Percentiles rank a stretch among this genome's conserved stretches.
Evolutionary conservation across 2,888 invertebrate species (phyloP).

Genomic region (Ormia ochracea): DNA sequence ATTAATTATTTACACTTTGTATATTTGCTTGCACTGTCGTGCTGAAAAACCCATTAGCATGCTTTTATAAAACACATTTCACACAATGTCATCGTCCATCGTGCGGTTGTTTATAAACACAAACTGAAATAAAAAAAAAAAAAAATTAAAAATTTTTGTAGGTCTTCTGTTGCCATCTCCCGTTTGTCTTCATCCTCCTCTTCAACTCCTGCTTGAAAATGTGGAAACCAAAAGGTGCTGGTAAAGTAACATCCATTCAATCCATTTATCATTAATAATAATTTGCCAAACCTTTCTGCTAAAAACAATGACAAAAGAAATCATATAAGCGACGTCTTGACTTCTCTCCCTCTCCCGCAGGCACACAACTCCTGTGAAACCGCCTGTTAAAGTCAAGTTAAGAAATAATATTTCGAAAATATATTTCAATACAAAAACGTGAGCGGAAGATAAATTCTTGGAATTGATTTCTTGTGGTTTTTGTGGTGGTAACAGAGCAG

Average conservation of each 20-base stretch:
- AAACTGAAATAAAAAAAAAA: background rate
- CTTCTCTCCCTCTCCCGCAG: background rate
- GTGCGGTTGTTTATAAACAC: background rate
- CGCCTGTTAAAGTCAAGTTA: conserved; percentile 15
- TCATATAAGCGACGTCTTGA: conserved; percentile 37
- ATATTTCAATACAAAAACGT: conserved; percentile 6
- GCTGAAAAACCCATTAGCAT: background rate
- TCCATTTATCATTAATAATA: conserved; percentile 52
- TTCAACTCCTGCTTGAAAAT: background rate
- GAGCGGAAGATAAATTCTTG: conserved; percentile 60
- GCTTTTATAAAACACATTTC: background rate
- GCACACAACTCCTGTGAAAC: conserved; percentile 16
- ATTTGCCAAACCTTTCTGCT: conserved; percentile 56
- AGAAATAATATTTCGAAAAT: background rate
- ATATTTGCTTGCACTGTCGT: too few species aligned
- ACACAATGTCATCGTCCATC: background rate
- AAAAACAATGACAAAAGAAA: conserved; percentile 44
- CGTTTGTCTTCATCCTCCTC: conserved; percentile 2
- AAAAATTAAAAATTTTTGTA: conserved; percentile 12
- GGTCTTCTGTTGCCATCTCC: conserved; percentile 29
- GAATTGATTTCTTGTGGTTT: conserved; percentile 63
- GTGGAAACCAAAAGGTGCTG: conserved; percentile 8
- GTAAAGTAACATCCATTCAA: conserved; percentile 19
- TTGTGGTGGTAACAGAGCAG: conserved; percentile 41
- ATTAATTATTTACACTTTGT: too few species aligned